phyloP scores from a whole-genome alignment of 1,140 invertebrate species.

The Choristoneura fumiferana region DNA sequence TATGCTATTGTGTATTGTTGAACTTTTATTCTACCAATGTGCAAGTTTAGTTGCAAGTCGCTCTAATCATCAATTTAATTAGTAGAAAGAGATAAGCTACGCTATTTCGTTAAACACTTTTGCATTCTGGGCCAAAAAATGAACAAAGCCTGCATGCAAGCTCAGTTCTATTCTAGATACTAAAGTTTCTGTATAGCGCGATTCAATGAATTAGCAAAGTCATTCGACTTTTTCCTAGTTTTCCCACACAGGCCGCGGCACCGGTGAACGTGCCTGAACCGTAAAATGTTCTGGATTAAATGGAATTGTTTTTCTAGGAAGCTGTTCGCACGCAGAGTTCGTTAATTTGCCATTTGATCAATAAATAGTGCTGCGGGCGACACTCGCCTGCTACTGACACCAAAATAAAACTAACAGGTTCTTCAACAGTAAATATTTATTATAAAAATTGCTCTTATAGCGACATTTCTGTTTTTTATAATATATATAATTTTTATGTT shows the following conservation, averaged over 20 bases:
- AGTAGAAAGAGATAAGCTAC: too few species aligned
- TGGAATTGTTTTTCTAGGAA: slow-evolving; percentile 5
- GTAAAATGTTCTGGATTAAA: slow-evolving; percentile 5
- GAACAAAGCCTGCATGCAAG: too few species aligned
- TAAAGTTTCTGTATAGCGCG: too few species aligned
- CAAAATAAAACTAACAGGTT: slow-evolving; percentile 54
- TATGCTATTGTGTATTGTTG: too few species aligned
- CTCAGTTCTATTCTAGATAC: too few species aligned
- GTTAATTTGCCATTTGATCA: slow-evolving; percentile 17
- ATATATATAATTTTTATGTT: slow-evolving; percentile 78
- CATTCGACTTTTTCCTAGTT: not conserved
- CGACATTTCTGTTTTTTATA: slow-evolving; percentile 77
- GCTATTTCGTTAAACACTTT: too few species aligned
- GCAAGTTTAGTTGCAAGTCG: too few species aligned
- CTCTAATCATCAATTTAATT: too few species aligned
- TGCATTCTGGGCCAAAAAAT: too few species aligned
- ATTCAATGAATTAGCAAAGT: not conserved
- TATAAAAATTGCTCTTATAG: slow-evolving; percentile 79
- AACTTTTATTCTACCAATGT: too few species aligned
- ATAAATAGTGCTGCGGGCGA: slow-evolving; percentile 7
- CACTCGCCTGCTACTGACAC: not conserved
- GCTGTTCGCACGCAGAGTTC: not conserved
- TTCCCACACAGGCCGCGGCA: too few species aligned
- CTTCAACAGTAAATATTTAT: slow-evolving; percentile 79
- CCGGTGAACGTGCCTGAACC: not conserved